Conservation (phyloP, 2,797 vertebrate species). For the Zalophus californianus region DNA sequence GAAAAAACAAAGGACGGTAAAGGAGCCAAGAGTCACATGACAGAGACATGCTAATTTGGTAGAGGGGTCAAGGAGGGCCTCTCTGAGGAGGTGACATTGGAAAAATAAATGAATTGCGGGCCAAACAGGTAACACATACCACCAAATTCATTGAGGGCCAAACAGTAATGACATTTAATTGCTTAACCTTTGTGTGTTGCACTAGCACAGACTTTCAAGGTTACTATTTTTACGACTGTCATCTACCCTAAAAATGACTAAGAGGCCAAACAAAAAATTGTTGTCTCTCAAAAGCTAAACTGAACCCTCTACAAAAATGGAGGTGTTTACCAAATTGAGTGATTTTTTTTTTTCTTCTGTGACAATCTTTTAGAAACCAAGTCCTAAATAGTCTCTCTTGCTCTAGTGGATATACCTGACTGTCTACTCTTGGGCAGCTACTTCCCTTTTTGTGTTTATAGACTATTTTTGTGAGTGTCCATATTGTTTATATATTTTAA, state of each 20-base stretch:
- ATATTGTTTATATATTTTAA: neutral
- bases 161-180: neutral
- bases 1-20: neutral
- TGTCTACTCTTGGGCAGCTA: neutral
- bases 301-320: conserved; percentile 13
- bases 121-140: neutral
- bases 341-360: neutral
- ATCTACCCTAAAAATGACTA: conserved; percentile 12
- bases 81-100: neutral
- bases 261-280: neutral
- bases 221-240: conserved; percentile 19
- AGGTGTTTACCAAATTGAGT: conserved; percentile 27
- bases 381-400: neutral
- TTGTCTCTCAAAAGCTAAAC: neutral
- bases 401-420: neutral
- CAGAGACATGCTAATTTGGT: neutral
- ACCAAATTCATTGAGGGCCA: neutral
- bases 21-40: neutral
- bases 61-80: neutral
- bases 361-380: neutral
- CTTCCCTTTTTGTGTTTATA: neutral
- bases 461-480: neutral
- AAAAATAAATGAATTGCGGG: neutral
- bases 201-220: conserved; percentile 12
- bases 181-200: neutral